These are phyloP conservation scores for Echinarachnius parma DNA, from an alignment of 53 echinoderm and acorn worm species.

Conservation along the genomic window DNA sequence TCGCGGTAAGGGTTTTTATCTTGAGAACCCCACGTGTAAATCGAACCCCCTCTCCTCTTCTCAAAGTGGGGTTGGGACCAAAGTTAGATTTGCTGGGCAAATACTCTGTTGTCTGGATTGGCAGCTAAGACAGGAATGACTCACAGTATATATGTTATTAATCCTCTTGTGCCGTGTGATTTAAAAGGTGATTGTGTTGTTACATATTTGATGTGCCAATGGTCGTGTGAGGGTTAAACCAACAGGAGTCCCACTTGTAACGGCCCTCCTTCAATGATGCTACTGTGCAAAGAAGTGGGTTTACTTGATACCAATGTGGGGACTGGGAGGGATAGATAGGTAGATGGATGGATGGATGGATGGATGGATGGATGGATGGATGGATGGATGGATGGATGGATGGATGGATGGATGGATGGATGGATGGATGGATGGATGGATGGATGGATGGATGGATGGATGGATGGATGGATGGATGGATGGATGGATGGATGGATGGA, in stretches of 20 bases:
- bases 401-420: slow-evolving; percentile 1
- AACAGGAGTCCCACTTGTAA: too few relatives aligned
- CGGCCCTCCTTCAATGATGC: slow-evolving; percentile 13
- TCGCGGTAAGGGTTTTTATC: too few relatives aligned
- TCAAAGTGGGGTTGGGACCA: slow-evolving; percentile 13
- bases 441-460: neutral
- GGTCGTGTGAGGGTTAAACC: too few relatives aligned
- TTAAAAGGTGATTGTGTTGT: too few relatives aligned
- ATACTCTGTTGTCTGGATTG: slow-evolving; percentile 28
- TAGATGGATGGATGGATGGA: neutral
- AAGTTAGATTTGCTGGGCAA: slow-evolving; percentile 33
- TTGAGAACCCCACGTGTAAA: slow-evolving; percentile 32
- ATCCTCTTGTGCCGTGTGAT: too few relatives aligned
- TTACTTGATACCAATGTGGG: neutral
- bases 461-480: neutral
- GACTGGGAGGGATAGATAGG: neutral
- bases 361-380: neutral
- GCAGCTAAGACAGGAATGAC: slow-evolving; percentile 36
- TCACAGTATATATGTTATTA: slow-evolving; percentile 32
- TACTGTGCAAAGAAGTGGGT: slow-evolving; percentile 37
- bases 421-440: neutral
- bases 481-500: too few relatives aligned
- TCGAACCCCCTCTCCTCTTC: slow-evolving; percentile 18
- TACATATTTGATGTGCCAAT: too few relatives aligned
- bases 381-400: neutral